Evolutionary conservation across 2,888 invertebrate species (phyloP).

Genomic region (Archaeoteleia sp.): DNA sequence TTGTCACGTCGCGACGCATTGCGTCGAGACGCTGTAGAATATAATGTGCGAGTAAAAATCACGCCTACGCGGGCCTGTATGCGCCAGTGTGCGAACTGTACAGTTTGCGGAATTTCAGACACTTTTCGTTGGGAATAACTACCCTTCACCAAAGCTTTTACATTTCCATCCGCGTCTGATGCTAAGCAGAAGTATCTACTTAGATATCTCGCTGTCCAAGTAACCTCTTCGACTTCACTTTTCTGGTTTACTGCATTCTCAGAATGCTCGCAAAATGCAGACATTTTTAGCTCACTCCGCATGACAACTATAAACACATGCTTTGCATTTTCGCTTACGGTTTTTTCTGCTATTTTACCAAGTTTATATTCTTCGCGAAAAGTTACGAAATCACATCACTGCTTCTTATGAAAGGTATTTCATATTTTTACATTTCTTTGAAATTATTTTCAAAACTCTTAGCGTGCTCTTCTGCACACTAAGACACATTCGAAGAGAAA

Average conservation of each 20-base stretch:
- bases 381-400: no score
- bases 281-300: slow-evolving; percentile 14
- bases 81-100: slow-evolving; percentile 7
- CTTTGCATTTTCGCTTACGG: background rate
- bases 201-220: slow-evolving; percentile 10
- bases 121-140: slow-evolving; percentile 4
- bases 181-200: slow-evolving; percentile 20
- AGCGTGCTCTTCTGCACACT: no score
- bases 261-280: slow-evolving; percentile 12
- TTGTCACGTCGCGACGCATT: slow-evolving; percentile 16
- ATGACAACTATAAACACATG: slow-evolving; percentile 4
- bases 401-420: no score
- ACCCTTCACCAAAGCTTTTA: background rate
- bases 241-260: slow-evolving; percentile 3
- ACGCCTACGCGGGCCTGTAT: slow-evolving; percentile 2
- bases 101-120: slow-evolving; percentile 9
- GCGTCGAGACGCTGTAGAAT: slow-evolving; percentile 8
- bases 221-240: slow-evolving; percentile 17
- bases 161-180: slow-evolving; percentile 21
- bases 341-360: slow-evolving; percentile 7
- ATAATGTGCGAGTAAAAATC: slow-evolving; percentile 15
- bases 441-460: no score
- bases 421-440: no score
- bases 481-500: no score
- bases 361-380: no score